Evolutionary conservation across 2,797 vertebrate species (phyloP).

Genomic region (Malacoraja senta): DNA sequence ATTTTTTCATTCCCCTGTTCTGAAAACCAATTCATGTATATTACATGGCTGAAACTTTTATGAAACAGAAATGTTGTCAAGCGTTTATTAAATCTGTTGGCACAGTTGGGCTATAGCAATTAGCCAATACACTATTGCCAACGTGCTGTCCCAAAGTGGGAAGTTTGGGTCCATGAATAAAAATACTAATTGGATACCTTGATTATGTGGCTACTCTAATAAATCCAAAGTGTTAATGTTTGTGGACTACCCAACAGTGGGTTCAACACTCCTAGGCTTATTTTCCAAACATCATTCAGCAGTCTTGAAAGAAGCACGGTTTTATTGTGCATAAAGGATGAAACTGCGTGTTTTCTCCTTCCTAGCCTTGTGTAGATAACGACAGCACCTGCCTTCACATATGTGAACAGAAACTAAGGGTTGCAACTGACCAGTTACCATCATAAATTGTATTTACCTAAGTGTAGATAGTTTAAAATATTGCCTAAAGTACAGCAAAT

Average conservation of each 20-base stretch:
- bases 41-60: neutral
- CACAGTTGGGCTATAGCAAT: neutral
- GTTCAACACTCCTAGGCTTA: neutral
- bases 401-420: neutral
- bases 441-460: neutral
- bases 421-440: neutral
- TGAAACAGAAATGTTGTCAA: too few relatives aligned
- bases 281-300: neutral
- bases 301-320: neutral
- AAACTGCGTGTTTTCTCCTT: neutral
- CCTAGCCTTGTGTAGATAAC: neutral
- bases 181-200: neutral
- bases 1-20: neutral
- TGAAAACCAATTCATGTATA: neutral
- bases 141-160: neutral
- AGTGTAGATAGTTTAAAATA: neutral
- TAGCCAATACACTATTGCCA: neutral
- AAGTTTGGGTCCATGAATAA: neutral
- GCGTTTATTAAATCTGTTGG: too few relatives aligned
- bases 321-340: neutral
- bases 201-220: neutral
- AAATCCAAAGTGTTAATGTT: neutral
- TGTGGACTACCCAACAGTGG: neutral
- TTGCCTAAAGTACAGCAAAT: neutral
- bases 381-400: neutral